Percentiles rank a stretch among this genome's conserved stretches.
Conservation (phyloP, 2,113 vertebrate genomes). For the Notechis scutatus region DNA sequence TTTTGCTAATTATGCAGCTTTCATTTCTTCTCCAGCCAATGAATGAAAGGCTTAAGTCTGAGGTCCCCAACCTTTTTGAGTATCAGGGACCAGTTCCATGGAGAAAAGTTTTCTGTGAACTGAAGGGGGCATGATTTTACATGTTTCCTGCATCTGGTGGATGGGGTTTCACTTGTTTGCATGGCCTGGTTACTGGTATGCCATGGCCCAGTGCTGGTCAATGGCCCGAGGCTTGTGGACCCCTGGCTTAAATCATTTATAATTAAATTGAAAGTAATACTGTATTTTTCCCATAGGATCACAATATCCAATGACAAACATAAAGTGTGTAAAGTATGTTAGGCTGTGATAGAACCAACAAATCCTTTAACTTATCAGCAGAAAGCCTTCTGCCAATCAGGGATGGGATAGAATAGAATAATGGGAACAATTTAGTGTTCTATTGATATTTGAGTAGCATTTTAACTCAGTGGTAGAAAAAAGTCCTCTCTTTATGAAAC, state of each 20-base stretch:
- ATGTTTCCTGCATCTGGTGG: too few relatives aligned
- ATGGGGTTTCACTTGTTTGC: too few relatives aligned
- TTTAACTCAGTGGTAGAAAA: background rate
- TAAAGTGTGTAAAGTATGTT: background rate
- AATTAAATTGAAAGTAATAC: background rate
- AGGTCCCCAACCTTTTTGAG: too few relatives aligned
- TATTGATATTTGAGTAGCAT: background rate
- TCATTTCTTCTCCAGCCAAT: background rate
- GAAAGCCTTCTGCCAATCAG: background rate
- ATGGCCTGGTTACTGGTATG: too few relatives aligned
- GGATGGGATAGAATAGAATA: background rate
- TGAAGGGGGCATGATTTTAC: too few relatives aligned
- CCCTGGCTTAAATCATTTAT: background rate
- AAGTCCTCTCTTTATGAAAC: background rate
- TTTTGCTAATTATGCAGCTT: background rate
- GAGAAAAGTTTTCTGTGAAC: too few relatives aligned
- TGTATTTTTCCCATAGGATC: background rate
- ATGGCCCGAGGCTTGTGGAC: too few relatives aligned
- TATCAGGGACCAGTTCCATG: too few relatives aligned
- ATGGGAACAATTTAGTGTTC: background rate
- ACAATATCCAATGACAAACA: background rate
- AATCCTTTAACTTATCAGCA: background rate
- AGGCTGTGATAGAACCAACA: background rate
- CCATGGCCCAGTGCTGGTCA: too few relatives aligned
- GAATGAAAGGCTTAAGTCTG: background rate